phyloP scores from a whole-genome alignment of 2,113 vertebrate genomes.

The Trematocara stigmaticum region DNA sequence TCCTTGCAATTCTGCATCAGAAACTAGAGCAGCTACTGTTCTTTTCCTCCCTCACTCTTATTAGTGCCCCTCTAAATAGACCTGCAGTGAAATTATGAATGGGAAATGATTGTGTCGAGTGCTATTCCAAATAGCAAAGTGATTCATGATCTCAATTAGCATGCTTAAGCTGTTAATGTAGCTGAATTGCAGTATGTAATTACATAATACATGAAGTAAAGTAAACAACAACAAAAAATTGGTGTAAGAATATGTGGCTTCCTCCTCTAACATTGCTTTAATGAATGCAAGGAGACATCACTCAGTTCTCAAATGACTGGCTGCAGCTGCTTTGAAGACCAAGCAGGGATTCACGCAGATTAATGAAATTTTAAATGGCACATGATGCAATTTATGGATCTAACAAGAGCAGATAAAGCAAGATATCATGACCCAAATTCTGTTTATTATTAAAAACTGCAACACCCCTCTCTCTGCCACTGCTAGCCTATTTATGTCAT shows the following conservation, averaged over 20 bases:
- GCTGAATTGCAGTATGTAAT: constrained; percentile 2
- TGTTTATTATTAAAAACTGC: constrained; percentile 70
- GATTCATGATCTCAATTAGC: constrained; percentile 39
- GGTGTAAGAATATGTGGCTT: not conserved
- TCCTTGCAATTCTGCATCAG: not conserved
- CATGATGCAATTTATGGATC: constrained; percentile 75
- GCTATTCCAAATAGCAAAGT: constrained; percentile 12
- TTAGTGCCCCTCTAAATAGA: constrained; percentile 25
- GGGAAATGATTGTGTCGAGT: not conserved
- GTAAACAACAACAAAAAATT: constrained; percentile 22
- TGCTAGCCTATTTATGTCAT: constrained; percentile 77
- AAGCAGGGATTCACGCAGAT: constrained; percentile 66
- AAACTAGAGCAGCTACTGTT: not conserved
- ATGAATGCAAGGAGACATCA: constrained; percentile 5
- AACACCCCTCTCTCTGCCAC: constrained; percentile 58
- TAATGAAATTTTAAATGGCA: constrained; percentile 74
- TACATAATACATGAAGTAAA: constrained; percentile 34
- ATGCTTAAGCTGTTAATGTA: not conserved
- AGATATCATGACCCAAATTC: constrained; percentile 78
- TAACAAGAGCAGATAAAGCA: constrained; percentile 27
- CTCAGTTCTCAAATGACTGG: constrained; percentile 21
- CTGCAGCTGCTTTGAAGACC: constrained; percentile 48
- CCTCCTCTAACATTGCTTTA: not conserved
- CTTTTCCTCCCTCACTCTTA: not conserved
- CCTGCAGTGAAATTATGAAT: constrained; percentile 32